Base-by-base conservation (phyloP, 2,797 vertebrate species). In the Peromyscus nudipes region DNA sequence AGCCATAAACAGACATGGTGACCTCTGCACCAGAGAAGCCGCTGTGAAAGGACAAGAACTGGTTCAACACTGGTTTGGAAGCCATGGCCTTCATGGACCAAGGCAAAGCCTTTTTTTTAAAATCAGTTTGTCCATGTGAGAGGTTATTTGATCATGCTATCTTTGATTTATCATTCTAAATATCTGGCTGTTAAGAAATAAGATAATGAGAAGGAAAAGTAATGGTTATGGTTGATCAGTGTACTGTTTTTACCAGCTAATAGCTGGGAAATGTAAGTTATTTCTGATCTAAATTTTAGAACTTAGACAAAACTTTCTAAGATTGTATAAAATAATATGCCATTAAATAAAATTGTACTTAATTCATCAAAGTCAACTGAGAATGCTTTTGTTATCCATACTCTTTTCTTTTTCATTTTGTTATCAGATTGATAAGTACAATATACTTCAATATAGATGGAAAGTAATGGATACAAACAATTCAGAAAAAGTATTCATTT, bases 281-380 rank as follows among this genome's bases (percentile, higher is more conserved):
- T 94, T 97, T 96, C 25, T 75, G 8, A 95, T 77, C 1, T 21
- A 25, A 82, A 29, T 12, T 95, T 96, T 57, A 88, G 43, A 92
- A 90, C 77, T 12, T 91, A 43, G 29, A 27, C n/a, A 65, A 43
- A 76, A 81, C 43, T 34, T 73, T 80, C n/a, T 93, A 91, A 62
- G 46, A 92, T 90, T 91, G 65, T 85, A 69, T 86, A 69, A 37
- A 82, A 40, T 31, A 96, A 60, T 55, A 92, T 76, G 10, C 25
- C 64, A 88, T 64, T 73, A 89, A 75, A 94, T 89, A 80, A 6
- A 46, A 85, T 55, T 93, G 27, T 31, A 40, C 16, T 91, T 94
- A 95, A 73, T 77, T 84, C 77, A 40, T 80, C 55, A 84, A 71
- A 88, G 71, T 82, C n/a, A 82, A 25, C 65, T 75, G 40, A 79